These are phyloP conservation scores for Alectoris magna DNA, from an alignment of 2,797 vertebrate genomes.

Conservation along the genomic window DNA sequence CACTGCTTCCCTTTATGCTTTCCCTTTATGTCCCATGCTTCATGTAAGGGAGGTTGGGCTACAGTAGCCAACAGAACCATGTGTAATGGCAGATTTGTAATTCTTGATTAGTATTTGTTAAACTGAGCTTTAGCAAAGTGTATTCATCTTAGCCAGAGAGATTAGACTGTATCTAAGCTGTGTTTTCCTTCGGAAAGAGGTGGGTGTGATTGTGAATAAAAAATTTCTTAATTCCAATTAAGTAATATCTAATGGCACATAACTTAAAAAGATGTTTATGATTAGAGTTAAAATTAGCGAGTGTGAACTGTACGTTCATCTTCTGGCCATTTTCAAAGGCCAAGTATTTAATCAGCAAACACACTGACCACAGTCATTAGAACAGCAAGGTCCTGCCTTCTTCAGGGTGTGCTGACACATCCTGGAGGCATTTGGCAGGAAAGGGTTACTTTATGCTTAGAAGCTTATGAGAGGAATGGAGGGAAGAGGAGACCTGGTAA, in stretches of 20 bases:
- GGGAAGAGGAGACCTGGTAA: not conserved
- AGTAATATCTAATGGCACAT: slow-evolving; percentile 36
- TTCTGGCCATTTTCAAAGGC: slow-evolving; percentile 5
- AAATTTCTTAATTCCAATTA: slow-evolving; percentile 25
- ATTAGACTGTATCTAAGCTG: not conserved
- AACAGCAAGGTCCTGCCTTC: not conserved
- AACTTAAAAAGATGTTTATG: slow-evolving; percentile 12
- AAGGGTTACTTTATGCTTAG: rapidly evolving
- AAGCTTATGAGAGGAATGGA: not conserved
- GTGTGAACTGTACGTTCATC: not conserved
- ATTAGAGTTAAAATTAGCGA: not conserved
- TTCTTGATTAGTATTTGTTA: not conserved
- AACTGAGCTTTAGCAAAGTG: not conserved
- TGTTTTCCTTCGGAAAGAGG: not conserved
- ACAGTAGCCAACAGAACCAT: not conserved
- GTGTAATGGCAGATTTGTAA: not conserved
- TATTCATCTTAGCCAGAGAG: not conserved
- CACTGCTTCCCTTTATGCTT: not conserved
- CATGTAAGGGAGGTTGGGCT: not conserved
- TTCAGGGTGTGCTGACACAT: not conserved
- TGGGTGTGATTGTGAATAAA: not conserved
- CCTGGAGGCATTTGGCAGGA: not conserved
- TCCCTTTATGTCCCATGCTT: rapidly evolving
- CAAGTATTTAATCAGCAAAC: not conserved
- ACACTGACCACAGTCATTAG: not conserved